A percentile compares a stretch with the other conserved stretches of the same genome.
Conservation (phyloP, 2,797 vertebrate genomes). For the Pantherophis vulpinus region DNA sequence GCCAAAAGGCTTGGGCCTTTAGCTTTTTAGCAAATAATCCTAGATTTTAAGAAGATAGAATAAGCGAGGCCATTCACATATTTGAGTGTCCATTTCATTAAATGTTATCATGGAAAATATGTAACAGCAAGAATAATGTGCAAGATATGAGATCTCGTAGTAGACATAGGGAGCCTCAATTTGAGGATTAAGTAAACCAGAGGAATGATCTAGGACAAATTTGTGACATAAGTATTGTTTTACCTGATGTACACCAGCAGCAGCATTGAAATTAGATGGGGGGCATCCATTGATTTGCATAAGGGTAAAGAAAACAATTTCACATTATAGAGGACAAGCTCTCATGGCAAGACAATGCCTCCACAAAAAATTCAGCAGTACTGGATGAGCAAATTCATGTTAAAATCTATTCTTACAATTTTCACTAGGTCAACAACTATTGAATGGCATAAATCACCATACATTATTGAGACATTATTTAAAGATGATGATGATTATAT, state of each 20-base stretch:
- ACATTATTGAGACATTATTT: background rate
- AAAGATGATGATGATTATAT: no score
- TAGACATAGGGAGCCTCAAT: background rate
- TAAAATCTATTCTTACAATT: background rate
- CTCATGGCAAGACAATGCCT: background rate
- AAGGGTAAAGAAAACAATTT: background rate
- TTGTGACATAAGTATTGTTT: background rate
- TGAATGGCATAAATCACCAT: background rate
- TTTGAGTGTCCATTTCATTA: background rate
- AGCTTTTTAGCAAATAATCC: background rate
- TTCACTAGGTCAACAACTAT: background rate
- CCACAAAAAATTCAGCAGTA: background rate
- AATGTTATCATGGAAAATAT: background rate
- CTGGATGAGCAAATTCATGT: background rate
- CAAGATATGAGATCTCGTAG: background rate
- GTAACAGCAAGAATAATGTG: background rate
- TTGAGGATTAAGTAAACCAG: background rate
- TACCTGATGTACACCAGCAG: background rate
- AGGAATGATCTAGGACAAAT: background rate
- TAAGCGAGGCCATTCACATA: background rate
- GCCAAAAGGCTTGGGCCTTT: background rate
- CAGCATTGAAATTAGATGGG: background rate
- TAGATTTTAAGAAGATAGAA: background rate
- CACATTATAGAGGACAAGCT: background rate
- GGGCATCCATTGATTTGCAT: background rate